Percentiles rank a stretch among this genome's conserved stretches.
These are phyloP conservation scores for Seira ritae DNA, from an alignment of 2,888 invertebrate species.

Conservation along the genomic window DNA sequence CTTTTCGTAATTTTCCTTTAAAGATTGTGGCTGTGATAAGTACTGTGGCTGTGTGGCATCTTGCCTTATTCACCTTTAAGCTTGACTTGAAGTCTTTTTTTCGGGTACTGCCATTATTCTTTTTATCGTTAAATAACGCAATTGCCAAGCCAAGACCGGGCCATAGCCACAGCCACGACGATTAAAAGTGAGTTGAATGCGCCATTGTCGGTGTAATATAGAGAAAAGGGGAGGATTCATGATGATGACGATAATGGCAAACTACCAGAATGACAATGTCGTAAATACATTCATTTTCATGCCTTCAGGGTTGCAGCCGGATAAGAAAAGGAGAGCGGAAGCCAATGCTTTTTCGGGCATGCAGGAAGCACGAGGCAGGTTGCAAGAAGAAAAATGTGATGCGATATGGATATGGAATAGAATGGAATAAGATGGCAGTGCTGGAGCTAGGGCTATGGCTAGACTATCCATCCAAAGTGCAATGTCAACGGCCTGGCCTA, in stretches of 20 bases:
- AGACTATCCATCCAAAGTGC: too few species aligned
- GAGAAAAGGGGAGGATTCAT: conserved; percentile 24
- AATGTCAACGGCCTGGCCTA: conserved; percentile 52
- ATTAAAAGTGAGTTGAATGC: background rate
- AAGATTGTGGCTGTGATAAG: background rate
- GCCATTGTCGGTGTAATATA: background rate
- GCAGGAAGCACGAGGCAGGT: background rate
- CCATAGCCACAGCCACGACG: background rate
- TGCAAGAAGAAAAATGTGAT: too few species aligned
- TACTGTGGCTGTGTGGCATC: too few species aligned
- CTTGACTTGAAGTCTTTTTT: too few species aligned
- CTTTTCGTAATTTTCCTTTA: background rate
- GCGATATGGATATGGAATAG: too few species aligned
- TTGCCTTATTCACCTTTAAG: background rate
- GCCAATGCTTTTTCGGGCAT: background rate
- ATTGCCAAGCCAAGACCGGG: background rate
- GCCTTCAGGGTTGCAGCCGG: conserved; percentile 29
- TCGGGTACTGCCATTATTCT: too few species aligned
- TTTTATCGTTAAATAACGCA: background rate
- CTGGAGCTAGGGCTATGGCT: too few species aligned
- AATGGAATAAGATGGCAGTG: too few species aligned
- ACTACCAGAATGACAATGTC: conserved; percentile 53
- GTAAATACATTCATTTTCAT: conserved; percentile 21
- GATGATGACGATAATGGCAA: conserved; percentile 34
- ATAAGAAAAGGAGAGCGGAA: conserved; percentile 25